phyloP scores from a whole-genome alignment of 2,113 vertebrate genomes.

The Deroptyus accipitrinus region DNA sequence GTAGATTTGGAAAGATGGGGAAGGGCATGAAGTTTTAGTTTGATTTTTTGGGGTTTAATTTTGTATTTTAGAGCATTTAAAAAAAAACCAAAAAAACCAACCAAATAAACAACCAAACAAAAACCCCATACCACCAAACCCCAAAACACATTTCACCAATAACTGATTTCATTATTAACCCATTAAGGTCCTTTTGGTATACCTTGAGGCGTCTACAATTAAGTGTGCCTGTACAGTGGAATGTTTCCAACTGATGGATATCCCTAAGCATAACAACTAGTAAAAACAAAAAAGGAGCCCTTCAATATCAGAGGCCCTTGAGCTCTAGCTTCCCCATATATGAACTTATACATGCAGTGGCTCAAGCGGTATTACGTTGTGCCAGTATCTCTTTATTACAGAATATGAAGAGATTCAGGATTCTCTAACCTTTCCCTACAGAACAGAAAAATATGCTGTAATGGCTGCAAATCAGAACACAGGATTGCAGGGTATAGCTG shows the following conservation, averaged over 20 bases:
- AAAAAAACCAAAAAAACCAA: not conserved
- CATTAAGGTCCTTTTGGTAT: not conserved
- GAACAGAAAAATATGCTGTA: not conserved
- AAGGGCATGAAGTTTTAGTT: not conserved
- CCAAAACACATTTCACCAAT: not conserved
- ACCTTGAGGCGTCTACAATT: not conserved
- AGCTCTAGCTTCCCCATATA: not conserved
- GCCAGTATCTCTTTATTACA: not conserved
- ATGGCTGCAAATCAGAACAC: not conserved
- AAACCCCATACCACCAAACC: not conserved
- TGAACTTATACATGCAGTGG: not conserved
- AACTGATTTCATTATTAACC: not conserved
- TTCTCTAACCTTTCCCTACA: not conserved
- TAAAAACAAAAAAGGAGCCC: not conserved
- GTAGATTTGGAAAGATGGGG: not conserved
- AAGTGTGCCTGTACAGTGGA: not conserved
- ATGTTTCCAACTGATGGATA: not conserved
- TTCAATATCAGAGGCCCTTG: not conserved
- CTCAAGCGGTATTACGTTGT: not conserved
- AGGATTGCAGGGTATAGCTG: not conserved
- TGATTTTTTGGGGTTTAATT: not conserved
- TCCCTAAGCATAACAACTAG: not conserved
- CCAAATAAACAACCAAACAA: not conserved
- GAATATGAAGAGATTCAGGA: not conserved
- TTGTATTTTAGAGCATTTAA: not conserved